phyloP scores from a whole-genome alignment of 2,113 vertebrate genomes.

The Elachura formosa region DNA sequence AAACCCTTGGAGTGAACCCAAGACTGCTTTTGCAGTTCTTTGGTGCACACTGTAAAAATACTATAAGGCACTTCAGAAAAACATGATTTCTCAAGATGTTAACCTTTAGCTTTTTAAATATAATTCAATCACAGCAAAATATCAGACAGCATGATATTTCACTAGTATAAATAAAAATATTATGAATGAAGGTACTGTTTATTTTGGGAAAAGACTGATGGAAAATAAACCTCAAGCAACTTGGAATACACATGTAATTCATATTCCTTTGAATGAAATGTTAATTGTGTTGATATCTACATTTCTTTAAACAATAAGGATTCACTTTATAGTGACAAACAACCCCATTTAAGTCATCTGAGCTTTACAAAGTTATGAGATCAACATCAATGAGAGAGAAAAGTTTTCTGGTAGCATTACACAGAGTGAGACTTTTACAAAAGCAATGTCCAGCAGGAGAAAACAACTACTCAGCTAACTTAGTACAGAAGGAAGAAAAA shows the following conservation, averaged over 20 bases:
- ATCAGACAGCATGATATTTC: background rate
- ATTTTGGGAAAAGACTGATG: background rate
- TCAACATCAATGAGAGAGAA: background rate
- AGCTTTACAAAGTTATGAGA: background rate
- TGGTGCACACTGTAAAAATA: background rate
- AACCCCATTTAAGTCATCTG: background rate
- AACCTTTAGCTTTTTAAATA: background rate
- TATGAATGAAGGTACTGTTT: background rate
- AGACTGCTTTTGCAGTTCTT: background rate
- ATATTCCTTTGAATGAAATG: background rate
- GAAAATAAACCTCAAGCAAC: background rate
- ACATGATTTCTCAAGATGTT: background rate
- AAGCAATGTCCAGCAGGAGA: background rate
- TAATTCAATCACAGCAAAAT: background rate
- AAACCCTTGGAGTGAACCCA: background rate
- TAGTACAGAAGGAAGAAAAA: background rate
- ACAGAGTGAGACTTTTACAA: background rate
- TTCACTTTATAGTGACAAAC: background rate
- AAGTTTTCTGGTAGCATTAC: background rate
- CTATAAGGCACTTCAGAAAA: background rate
- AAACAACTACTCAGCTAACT: background rate
- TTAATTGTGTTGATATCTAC: background rate
- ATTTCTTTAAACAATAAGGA: background rate
- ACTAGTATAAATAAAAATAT: background rate
- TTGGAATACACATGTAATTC: background rate